Evolutionary conservation across 2,888 invertebrate genomes (phyloP), one percentile per base, ranked within the genome.

Genomic region (Gerris lacustris): DNA sequence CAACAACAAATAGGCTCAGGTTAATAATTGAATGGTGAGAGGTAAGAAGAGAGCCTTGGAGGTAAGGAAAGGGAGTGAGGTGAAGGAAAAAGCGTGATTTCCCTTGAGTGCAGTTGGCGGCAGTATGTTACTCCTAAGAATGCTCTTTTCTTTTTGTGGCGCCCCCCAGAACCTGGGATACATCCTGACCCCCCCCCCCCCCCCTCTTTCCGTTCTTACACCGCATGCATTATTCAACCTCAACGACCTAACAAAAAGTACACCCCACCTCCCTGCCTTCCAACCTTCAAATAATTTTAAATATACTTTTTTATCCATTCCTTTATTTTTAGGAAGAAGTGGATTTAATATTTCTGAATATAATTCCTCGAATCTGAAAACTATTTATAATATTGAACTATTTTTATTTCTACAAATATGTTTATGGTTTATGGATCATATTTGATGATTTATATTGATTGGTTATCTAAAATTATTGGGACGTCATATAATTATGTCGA

Each of bases 1-100:
- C 55, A 55, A 55, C 55, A 55, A 55, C 55, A 55, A 55, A 55
- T 55, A 55, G 55, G 55, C 55, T 55, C 55, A 55, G 55, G 15
- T 55, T 11, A 55, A 55, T 55, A 55, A 55, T 55, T 55, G 55
- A 55, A 55, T 55, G 9, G 55, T 55, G 9, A 15, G 55, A 55
- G 55, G 55, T 55, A 55, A 55, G 11, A 55, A 55, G 15, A 9
- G 15, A 55, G 5, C 15, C 31, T 31, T 31, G 31, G 31, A 31
- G 31, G 31, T 31, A 31, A 31, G 31, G 31, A 31, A 31, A 31
- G 31, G 31, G 31, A 31, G 31, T 31, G 31, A 31, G 31, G 31
- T 31, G 31, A 31, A 31, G 31, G 31, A 31, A 31, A 31, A 55
- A 55, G 15, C 9, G 11, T 55, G 55, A 55, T 55, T 55, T 55